Percentiles rank a stretch among this genome's conserved stretches.
These are phyloP conservation scores for Bagarius yarrelli DNA, from an alignment of 2,113 vertebrate species.

Conservation along the genomic window DNA sequence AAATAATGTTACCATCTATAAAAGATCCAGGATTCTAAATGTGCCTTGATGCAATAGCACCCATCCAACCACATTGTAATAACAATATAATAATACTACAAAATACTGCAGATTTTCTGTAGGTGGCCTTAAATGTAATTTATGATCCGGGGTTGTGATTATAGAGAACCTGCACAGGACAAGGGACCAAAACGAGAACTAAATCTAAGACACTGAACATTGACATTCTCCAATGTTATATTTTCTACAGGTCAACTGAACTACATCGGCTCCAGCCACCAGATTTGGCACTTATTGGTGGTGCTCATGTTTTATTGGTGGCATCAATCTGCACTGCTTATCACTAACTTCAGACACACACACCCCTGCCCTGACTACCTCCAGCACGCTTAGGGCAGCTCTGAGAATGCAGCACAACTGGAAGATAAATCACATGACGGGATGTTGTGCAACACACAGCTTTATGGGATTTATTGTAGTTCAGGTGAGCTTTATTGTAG, in stretches of 20 bases:
- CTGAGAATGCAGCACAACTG: neutral
- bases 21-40: too few relatives aligned
- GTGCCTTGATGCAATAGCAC: too few relatives aligned
- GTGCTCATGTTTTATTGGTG: conserved; percentile 97
- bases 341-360: conserved; percentile 88
- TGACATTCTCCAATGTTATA: neutral
- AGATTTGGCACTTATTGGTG: conserved; percentile 92
- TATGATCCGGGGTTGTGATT: neutral
- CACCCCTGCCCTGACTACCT: conserved; percentile 77
- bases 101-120: too few relatives aligned
- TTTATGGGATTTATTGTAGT: neutral
- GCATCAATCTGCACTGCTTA: conserved; percentile 88
- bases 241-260: conserved; percentile 85
- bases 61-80: too few relatives aligned
- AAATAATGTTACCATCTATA: too few relatives aligned
- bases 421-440: neutral
- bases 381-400: conserved; percentile 42
- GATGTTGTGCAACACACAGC: neutral
- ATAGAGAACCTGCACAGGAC: neutral
- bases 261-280: conserved; percentile 96
- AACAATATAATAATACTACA: too few relatives aligned
- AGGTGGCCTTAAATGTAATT: neutral
- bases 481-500: neutral
- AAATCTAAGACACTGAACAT: neutral
- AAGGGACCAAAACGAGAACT: neutral